A percentile compares a stretch with the other conserved stretches of the same genome.
Evolutionary conservation across 2,113 vertebrate genomes (phyloP).

Genomic region (Stomatorhinus ivindoensis): DNA sequence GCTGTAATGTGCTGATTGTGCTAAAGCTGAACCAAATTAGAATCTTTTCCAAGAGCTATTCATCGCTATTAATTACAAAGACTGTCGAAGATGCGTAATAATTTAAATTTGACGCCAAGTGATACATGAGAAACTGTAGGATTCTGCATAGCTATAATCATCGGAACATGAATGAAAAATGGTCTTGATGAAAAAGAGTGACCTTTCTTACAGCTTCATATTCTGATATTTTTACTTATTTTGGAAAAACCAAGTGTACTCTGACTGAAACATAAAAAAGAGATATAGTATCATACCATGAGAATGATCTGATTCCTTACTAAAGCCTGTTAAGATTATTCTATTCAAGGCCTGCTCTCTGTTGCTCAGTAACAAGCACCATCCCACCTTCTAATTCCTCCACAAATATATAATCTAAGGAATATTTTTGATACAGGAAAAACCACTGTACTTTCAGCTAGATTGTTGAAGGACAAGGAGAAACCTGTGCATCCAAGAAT

Average conservation of each 20-base stretch:
- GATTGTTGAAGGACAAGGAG: background rate
- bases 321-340: background rate
- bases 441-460: background rate
- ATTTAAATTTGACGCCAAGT: background rate
- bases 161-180: background rate
- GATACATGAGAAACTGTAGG: background rate
- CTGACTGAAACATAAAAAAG: background rate
- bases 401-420: background rate
- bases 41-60: background rate
- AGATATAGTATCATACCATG: background rate
- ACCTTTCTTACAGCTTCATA: background rate
- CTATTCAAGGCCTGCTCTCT: conserved; percentile 9
- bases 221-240: background rate
- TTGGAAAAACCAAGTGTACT: background rate
- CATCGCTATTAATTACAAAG: background rate
- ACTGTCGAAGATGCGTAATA: background rate
- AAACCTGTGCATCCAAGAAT: background rate
- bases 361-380: conserved; percentile 24
- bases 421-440: background rate
- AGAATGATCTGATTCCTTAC: background rate
- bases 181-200: background rate
- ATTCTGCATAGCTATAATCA: background rate
- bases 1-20: background rate
- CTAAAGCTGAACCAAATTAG: background rate
- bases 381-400: background rate